phyloP scores from a whole-genome alignment of 2,888 invertebrate genomes.

The Strigamia maritima region DNA sequence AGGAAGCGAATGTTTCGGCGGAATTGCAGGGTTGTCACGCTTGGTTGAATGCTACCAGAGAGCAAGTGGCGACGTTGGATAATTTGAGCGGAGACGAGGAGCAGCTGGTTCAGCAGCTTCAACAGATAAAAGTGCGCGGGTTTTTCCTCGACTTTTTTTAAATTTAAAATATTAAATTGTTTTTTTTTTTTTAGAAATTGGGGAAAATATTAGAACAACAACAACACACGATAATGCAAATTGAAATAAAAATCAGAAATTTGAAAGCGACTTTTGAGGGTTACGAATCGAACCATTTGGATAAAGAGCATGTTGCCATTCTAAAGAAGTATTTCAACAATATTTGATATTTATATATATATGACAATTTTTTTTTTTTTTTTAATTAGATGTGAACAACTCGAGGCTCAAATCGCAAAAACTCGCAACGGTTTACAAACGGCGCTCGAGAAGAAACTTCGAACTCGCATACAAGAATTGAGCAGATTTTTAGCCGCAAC shows the following conservation, averaged over 20 bases:
- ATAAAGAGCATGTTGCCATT: constrained; percentile 60
- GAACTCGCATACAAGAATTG: constrained; percentile 76
- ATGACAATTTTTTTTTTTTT: constrained; percentile 37
- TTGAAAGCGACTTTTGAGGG: constrained; percentile 60
- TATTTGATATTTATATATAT: background rate
- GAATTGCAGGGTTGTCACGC: constrained; percentile 58
- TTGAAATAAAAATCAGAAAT: constrained; percentile 67
- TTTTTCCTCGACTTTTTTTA: background rate
- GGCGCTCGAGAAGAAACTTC: constrained; percentile 81
- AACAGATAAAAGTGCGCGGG: constrained; percentile 62
- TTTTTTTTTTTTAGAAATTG: constrained; percentile 51
- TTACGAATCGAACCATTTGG: constrained; percentile 25
- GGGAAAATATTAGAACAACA: constrained; percentile 68
- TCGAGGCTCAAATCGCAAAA: constrained; percentile 74
- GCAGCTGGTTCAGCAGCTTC: constrained; percentile 74
- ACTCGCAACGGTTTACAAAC: constrained; percentile 64
- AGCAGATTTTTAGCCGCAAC: constrained; percentile 75
- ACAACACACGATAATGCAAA: constrained; percentile 65
- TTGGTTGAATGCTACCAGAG: constrained; percentile 68
- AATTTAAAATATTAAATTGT: background rate
- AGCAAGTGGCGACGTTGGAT: constrained; percentile 82
- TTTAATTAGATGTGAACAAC: constrained; percentile 62
- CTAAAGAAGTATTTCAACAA: constrained; percentile 64
- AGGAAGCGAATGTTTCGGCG: constrained; percentile 45
- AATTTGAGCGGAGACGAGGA: constrained; percentile 83